Evolutionary conservation across 2,797 vertebrate species (phyloP), one percentile per base, ranked within the genome.

Genomic region (Emydoidea blandingii): DNA sequence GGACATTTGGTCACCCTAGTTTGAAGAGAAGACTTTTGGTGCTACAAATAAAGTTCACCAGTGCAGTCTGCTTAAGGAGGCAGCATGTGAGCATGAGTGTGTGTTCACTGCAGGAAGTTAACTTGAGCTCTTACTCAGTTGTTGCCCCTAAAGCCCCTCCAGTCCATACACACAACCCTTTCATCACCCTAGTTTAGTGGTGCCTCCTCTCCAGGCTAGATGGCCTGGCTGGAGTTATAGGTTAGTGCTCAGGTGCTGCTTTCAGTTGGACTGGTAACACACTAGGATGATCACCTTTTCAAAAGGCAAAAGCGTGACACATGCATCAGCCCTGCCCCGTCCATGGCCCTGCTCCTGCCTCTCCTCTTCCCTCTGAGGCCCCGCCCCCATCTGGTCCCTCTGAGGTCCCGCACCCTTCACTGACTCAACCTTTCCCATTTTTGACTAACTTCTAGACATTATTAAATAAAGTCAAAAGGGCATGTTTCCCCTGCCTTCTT

Each of bases 401-500:
- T 27, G 12, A 31, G 57, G 14, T 31, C 57, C 29, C 29, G 3
- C 12, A 54, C 59, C 31, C 29, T 34, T 16, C 31, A 16, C 72
- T 47, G 92, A 4, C 41, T 91, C 34, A 79, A 93, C 68, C 62
- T 91, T 96, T 92, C 52, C 53, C 72, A 86, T 84, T 23, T 76
- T 47, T 76, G 79, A 91, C 74, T 88, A 83, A 80, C 90, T 94
- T 62, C 31, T 31, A 62, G 59, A 14, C 14, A 8, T 34, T 94
- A 96, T 94, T 94, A 80, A 95, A 92, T 57, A 57, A 94, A 86
- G 86, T 90, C 23, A 47, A 44, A 47, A 27, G 74, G 81, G 79
- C 23, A 52, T 2, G 90, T 37, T 59, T 18, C 57, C 86, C 29
- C 93, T 83, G 25, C 74, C 41, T 8, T 4, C 59, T 47, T 27